Conservation (phyloP, 2,113 vertebrate species). For the Paramisgurnus dabryanus region DNA sequence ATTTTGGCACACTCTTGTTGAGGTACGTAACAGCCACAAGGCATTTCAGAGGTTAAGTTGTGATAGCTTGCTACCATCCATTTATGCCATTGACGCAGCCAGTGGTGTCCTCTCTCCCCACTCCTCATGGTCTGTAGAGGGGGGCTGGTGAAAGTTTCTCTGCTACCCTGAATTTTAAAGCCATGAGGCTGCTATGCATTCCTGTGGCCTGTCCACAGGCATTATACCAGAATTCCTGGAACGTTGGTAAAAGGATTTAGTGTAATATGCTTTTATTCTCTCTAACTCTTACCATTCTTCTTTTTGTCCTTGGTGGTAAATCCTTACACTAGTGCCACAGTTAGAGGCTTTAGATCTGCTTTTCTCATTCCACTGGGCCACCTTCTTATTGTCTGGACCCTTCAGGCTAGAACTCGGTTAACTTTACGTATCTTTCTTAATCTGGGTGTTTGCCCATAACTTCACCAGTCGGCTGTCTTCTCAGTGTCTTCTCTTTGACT, state of each 20-base stretch:
- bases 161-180: constrained; percentile 38
- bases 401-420: not conserved
- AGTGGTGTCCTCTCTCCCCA: constrained; percentile 1
- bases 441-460: no score
- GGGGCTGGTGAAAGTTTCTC: constrained; percentile 30
- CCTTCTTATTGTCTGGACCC: not conserved
- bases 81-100: not conserved
- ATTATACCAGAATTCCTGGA: constrained; percentile 60
- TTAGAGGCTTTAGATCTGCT: not conserved
- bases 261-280: constrained; percentile 56
- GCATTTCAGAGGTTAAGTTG: not conserved
- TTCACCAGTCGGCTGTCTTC: not conserved
- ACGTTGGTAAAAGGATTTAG: constrained; percentile 54
- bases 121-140: constrained; percentile 27
- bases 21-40: not conserved
- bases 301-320: constrained; percentile 9
- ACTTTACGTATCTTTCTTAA: not conserved
- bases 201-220: constrained; percentile 61
- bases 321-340: constrained; percentile 6
- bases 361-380: not conserved
- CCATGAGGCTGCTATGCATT: constrained; percentile 54
- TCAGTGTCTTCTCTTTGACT: not conserved
- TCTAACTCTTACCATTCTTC: constrained; percentile 39
- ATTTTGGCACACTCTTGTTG: not conserved
- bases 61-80: not conserved